A percentile compares a stretch with the other conserved stretches of the same genome.
phyloP scores from a whole-genome alignment of 2,113 vertebrate genomes.

The Ancistrus triradiatus region DNA sequence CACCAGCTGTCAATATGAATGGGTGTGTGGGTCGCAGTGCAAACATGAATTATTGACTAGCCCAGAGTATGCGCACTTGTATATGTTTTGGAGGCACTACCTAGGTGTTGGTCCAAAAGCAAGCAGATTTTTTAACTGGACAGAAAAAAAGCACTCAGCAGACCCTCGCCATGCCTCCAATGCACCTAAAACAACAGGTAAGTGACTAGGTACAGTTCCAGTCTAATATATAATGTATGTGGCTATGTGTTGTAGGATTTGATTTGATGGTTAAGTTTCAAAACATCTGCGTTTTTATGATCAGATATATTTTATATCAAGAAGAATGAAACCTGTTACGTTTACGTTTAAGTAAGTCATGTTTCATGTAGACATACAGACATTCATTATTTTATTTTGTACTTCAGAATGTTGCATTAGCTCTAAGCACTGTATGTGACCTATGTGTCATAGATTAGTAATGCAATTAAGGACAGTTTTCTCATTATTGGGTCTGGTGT shows the following conservation, averaged over 20 bases:
- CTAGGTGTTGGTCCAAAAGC: conserved; percentile 16
- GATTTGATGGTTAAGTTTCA: conserved; percentile 26
- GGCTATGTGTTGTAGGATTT: too few relatives aligned
- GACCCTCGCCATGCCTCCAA: conserved; percentile 52
- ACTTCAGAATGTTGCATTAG: not conserved
- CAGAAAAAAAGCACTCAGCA: conserved; percentile 46
- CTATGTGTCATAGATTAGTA: too few relatives aligned
- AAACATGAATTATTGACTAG: conserved; percentile 68
- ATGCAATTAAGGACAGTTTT: not conserved
- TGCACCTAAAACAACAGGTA: conserved; percentile 65
- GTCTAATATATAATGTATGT: too few relatives aligned
- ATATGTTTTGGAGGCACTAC: conserved; percentile 37
- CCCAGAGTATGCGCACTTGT: conserved; percentile 35
- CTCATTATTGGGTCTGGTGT: not conserved
- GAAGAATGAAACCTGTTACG: too few relatives aligned
- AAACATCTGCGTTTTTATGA: too few relatives aligned
- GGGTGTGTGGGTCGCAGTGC: conserved; percentile 49
- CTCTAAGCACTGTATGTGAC: too few relatives aligned
- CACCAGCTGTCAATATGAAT: conserved; percentile 62
- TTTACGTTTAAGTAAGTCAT: not conserved
- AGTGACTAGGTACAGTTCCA: conserved; percentile 53
- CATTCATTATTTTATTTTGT: not conserved
- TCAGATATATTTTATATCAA: too few relatives aligned
- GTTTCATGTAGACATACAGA: not conserved
- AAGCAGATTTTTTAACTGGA: conserved; percentile 39